Evolutionary conservation across 2,113 vertebrate species (phyloP).

Genomic region (Nycticryphes semicollaris): DNA sequence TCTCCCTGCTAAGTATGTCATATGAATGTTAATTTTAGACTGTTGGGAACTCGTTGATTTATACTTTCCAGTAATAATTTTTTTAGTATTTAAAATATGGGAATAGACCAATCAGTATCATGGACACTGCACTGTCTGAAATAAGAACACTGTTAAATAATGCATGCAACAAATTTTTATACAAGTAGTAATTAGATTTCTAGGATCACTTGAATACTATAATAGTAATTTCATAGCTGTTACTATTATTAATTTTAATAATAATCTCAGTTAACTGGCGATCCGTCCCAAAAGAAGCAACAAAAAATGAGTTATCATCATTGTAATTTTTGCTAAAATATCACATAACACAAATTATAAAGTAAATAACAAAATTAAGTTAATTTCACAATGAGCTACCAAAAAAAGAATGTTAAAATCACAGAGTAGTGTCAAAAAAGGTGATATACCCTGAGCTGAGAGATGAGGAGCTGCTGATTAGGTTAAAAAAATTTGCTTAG

Average conservation of each 20-base stretch:
- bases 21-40: slow-evolving; percentile 58
- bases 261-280: slow-evolving; percentile 17
- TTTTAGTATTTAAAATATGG: slow-evolving; percentile 49
- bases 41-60: slow-evolving; percentile 24
- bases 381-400: neutral
- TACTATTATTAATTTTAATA: slow-evolving; percentile 56
- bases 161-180: slow-evolving; percentile 62
- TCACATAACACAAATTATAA: neutral
- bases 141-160: slow-evolving; percentile 66
- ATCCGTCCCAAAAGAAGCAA: slow-evolving; percentile 1
- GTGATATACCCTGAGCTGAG: neutral
- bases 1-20: slow-evolving; percentile 29
- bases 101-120: slow-evolving; percentile 46
- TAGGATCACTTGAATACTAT: slow-evolving; percentile 49
- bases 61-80: slow-evolving; percentile 26
- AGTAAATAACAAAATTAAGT: slow-evolving; percentile 25
- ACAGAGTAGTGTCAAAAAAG: neutral
- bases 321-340: neutral
- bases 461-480: neutral
- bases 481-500: neutral
- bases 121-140: slow-evolving; percentile 32
- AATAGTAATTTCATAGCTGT: slow-evolving; percentile 25
- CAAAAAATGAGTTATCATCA: neutral
- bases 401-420: neutral
- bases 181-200: slow-evolving; percentile 63